These are phyloP conservation scores for Agrotis exclamationis DNA, from an alignment of 2,888 invertebrate species.

Conservation along the genomic window DNA sequence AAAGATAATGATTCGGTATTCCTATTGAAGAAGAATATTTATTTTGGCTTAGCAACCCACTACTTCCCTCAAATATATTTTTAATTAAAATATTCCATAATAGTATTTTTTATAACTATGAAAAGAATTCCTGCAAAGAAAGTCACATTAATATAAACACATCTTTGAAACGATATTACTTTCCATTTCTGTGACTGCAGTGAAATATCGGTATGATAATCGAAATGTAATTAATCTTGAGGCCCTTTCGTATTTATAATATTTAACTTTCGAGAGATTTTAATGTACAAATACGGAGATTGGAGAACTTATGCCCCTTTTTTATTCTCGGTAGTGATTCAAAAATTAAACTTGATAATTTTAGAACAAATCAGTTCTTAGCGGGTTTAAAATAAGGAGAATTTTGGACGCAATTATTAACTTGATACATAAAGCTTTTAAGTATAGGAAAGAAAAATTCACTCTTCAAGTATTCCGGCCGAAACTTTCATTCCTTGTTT, in stretches of 20 bases:
- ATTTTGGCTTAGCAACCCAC: too few species aligned
- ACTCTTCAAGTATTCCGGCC: too few species aligned
- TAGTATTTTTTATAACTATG: not conserved
- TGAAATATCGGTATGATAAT: slow-evolving; percentile 50
- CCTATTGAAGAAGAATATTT: not conserved
- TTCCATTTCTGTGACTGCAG: slow-evolving; percentile 49
- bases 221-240: slow-evolving; percentile 48
- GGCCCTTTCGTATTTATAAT: slow-evolving; percentile 47
- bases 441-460: too few species aligned
- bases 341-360: too few species aligned
- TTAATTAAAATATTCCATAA: not conserved
- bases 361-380: too few species aligned
- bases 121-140: slow-evolving; percentile 16
- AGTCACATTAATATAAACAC: slow-evolving; percentile 14
- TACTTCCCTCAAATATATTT: not conserved
- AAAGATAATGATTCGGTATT: not conserved
- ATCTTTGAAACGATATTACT: slow-evolving; percentile 41
- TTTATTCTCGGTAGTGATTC: too few species aligned
- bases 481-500: too few species aligned
- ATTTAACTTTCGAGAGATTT: slow-evolving; percentile 19
- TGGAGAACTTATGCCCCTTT: not conserved
- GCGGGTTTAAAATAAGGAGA: too few species aligned
- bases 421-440: too few species aligned
- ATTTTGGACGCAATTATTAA: too few species aligned
- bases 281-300: not conserved